Conservation (phyloP, 2,113 vertebrate genomes). For the Hippopotamus amphibius region DNA sequence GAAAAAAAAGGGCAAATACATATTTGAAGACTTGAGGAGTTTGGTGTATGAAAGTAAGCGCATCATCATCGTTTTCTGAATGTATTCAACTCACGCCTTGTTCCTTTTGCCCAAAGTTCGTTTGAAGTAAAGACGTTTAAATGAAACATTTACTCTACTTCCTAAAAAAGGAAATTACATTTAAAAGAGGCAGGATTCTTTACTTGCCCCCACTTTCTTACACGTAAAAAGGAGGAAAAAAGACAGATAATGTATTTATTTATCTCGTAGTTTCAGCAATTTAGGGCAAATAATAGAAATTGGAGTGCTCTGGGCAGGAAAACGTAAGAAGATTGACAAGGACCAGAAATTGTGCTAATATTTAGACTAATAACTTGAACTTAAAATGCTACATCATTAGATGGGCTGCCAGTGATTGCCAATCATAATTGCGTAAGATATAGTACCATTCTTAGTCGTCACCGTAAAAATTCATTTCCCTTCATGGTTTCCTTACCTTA, state of each 20-base stretch:
- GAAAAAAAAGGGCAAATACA: background rate
- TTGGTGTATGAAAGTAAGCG: background rate
- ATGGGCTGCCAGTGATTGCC: background rate
- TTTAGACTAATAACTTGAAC: background rate
- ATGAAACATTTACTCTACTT: background rate
- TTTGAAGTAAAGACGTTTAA: slow-evolving; percentile 16
- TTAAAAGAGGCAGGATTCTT: background rate
- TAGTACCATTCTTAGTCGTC: background rate
- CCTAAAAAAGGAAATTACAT: slow-evolving; percentile 19
- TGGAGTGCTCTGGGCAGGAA: background rate
- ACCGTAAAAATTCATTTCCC: background rate
- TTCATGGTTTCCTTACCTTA: background rate
- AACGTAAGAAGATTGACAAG: background rate
- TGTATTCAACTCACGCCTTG: background rate
- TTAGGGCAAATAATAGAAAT: background rate
- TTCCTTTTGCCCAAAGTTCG: background rate
- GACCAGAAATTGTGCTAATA: background rate
- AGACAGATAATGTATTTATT: background rate
- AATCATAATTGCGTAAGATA: background rate
- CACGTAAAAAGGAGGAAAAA: background rate
- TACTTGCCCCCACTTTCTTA: background rate
- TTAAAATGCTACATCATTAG: background rate
- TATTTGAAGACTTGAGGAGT: background rate
- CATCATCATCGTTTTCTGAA: background rate
- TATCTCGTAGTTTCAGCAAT: background rate